Evolutionary conservation across 2,797 vertebrate genomes (phyloP).

Genomic region (Premnoplex brunnescens): DNA sequence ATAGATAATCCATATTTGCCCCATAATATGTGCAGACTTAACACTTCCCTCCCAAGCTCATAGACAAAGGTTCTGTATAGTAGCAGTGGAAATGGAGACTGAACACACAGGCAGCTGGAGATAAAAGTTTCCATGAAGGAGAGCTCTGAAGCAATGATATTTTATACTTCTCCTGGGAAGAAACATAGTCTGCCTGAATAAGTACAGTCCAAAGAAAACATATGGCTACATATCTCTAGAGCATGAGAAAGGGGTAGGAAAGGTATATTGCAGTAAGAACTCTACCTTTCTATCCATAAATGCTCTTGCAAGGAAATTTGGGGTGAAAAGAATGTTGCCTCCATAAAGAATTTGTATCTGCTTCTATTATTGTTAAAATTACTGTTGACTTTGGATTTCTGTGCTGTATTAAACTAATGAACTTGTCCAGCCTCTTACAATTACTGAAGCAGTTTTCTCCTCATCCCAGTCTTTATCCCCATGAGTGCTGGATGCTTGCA

Average conservation of each 20-base stretch:
- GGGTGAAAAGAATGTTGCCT: not conserved
- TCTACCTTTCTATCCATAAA: not conserved
- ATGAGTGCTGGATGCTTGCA: not conserved
- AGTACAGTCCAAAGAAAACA: slow-evolving; percentile 1
- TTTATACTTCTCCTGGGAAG: slow-evolving; percentile 14
- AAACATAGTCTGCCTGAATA: not conserved
- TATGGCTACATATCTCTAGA: not conserved
- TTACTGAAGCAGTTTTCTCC: not conserved
- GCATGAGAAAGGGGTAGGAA: not conserved
- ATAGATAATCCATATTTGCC: not conserved
- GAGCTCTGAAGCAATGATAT: not conserved
- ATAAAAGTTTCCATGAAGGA: slow-evolving; percentile 3
- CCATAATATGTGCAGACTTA: not conserved
- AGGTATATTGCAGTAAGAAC: not conserved
- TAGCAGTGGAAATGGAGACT: not conserved
- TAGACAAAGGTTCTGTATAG: not conserved
- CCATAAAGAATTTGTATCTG: not conserved
- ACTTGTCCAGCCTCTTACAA: not conserved
- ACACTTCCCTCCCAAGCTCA: not conserved
- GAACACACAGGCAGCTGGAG: not conserved
- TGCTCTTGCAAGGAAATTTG: not conserved
- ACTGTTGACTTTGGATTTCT: not conserved
- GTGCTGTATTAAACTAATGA: not conserved
- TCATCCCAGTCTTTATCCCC: not conserved
- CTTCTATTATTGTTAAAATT: not conserved